Base-by-base conservation (phyloP, 2,113 vertebrate species). In the Phylloscopus whistleri region DNA sequence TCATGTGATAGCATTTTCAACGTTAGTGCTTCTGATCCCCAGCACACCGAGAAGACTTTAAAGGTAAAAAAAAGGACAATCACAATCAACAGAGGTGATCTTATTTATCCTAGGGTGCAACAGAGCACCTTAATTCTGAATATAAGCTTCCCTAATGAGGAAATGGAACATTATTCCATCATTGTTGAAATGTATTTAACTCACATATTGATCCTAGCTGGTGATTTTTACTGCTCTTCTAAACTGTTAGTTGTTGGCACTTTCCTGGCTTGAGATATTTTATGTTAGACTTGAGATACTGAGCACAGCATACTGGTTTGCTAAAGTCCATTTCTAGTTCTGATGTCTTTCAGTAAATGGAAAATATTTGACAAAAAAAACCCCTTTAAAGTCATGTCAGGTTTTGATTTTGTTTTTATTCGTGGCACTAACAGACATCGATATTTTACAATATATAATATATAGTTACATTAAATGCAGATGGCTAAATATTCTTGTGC, bases 391-490 rank as follows among this genome's bases (percentile, higher is more conserved):
- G 37, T 59, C 44, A 33, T 73, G 79, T 55, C 52, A 77, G 19
- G 53, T 94, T 94, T 92, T 72, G 64, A 84, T 88, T 92, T 92
- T 84, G 48, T 30, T 76, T 98, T 98, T 97, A 98, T 97, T 98
- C 26, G 96, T 98, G 98, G 97, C 98, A 98, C 97, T 88, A 96
- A 95, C 23, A 92, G 95, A 96, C 89, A 96, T 94, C 55, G 82
- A 15, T 96, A 97, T 95, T 93, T 96, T 97, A 95, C 82, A 96
- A 79, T 74, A 94, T 86, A 84, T 56, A 91, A 76, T 74, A 90
- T 89, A 96, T 60, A 94, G 78, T 88, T 27, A 84, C 52, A 89
- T 52, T 85, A 68, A 95, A 83, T 67, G 79, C 49, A 79, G 78
- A 81, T 82, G 96, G 97, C 94, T 86, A 85, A 78, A 80, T n/a